Evolutionary conservation across 2,113 vertebrate species (phyloP).

Genomic region (Apaloderma vittatum): DNA sequence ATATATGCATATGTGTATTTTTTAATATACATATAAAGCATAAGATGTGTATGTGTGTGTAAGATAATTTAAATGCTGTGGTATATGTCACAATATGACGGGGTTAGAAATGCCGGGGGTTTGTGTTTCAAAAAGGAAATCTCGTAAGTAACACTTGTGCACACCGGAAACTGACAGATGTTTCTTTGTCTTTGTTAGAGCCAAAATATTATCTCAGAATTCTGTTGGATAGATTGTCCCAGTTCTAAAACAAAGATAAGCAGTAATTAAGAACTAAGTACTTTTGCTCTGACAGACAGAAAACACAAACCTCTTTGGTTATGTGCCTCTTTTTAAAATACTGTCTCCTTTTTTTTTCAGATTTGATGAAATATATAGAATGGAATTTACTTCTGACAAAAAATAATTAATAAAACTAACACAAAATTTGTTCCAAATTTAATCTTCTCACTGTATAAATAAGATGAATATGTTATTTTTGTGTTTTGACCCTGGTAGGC

Average conservation of each 20-base stretch:
- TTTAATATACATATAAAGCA: too few species aligned
- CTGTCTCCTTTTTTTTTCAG: background rate
- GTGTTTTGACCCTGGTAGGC: too few species aligned
- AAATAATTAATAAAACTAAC: background rate
- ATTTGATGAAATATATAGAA: background rate
- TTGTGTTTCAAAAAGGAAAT: background rate
- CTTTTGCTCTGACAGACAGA: background rate
- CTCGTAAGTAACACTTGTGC: background rate
- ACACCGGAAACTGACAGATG: background rate
- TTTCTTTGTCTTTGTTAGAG: background rate
- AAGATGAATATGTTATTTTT: background rate
- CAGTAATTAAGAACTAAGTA: background rate
- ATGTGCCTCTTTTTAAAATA: background rate
- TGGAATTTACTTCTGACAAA: background rate
- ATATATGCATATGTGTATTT: background rate
- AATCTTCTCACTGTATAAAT: background rate
- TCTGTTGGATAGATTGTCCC: background rate
- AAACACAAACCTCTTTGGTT: background rate
- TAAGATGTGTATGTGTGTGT: background rate
- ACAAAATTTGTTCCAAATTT: background rate
- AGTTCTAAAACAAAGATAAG: background rate
- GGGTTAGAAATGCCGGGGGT: background rate
- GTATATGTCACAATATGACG: background rate
- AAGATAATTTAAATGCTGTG: background rate
- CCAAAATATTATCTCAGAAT: background rate